Percentiles rank a stretch among this genome's conserved stretches.
Evolutionary conservation across 2,797 vertebrate species (phyloP).

Genomic region (Gambusia yucatana): DNA sequence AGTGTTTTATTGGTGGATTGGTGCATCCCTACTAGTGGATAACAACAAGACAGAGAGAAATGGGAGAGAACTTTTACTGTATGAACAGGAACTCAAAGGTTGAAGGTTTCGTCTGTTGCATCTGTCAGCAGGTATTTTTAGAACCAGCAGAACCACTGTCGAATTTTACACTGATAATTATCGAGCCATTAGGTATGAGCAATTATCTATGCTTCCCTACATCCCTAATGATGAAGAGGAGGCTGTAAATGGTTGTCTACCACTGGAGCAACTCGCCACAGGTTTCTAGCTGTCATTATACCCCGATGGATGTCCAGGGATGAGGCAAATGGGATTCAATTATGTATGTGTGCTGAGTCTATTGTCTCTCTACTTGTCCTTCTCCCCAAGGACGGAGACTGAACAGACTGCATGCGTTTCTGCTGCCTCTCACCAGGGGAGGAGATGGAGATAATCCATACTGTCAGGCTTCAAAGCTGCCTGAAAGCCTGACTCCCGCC

Average conservation of each 20-base stretch:
- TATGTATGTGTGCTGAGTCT: slow-evolving; percentile 44
- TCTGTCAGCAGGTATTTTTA: slow-evolving; percentile 56
- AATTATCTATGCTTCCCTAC: slow-evolving; percentile 55
- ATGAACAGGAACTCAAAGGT: slow-evolving; percentile 2
- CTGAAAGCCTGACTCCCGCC: slow-evolving; percentile 40
- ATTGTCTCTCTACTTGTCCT: slow-evolving; percentile 60
- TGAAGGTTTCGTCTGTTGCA: slow-evolving; percentile 33
- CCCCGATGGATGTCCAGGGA: slow-evolving; percentile 49
- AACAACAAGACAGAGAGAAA: background rate
- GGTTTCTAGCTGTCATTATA: slow-evolving; percentile 60
- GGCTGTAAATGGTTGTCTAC: slow-evolving; percentile 59
- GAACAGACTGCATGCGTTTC: slow-evolving; percentile 54
- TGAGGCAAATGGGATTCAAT: slow-evolving; percentile 66
- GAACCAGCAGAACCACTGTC: slow-evolving; percentile 40
- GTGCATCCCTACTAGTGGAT: background rate
- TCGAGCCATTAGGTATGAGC: slow-evolving; percentile 63
- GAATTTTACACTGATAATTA: slow-evolving; percentile 68
- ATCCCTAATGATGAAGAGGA: slow-evolving; percentile 66
- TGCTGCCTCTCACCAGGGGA: slow-evolving; percentile 57
- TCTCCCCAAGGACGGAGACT: slow-evolving; percentile 49
- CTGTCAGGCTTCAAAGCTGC: slow-evolving; percentile 55
- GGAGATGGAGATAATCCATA: slow-evolving; percentile 60
- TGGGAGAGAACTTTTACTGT: slow-evolving; percentile 2
- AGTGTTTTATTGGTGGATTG: no score
- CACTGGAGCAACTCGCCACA: slow-evolving; percentile 55